A percentile compares a stretch with the other conserved stretches of the same genome.
Conservation (phyloP, 1,140 invertebrate genomes). For the Trissolcus basalis region DNA sequence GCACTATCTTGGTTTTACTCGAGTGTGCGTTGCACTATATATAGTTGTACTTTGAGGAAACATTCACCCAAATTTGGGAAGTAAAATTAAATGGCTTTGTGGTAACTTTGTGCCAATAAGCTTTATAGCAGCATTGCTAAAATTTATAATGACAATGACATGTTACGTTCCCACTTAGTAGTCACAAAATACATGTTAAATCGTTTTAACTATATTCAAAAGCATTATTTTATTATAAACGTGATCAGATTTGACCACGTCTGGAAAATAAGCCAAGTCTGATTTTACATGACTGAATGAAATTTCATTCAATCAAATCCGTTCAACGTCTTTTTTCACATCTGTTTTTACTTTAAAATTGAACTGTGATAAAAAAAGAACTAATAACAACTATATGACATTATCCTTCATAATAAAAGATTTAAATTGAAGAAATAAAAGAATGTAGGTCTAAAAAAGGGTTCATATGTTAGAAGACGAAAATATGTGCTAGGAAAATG, state of each 20-base stretch:
- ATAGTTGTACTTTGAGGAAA: constrained; percentile 15
- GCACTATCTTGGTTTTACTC: constrained; percentile 21
- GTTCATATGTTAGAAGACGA: not conserved
- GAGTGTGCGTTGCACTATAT: constrained; percentile 12
- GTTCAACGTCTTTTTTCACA: no score
- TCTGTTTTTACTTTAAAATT: no score
- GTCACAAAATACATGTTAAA: not conserved
- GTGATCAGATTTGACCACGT: no score
- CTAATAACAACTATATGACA: no score
- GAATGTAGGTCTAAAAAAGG: not conserved
- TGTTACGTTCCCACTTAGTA: not conserved
- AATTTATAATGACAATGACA: not conserved
- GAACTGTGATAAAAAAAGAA: no score
- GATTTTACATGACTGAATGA: no score
- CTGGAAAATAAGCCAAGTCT: no score
- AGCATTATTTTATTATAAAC: no score
- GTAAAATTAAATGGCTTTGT: constrained; percentile 27
- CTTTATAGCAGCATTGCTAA: constrained; percentile 3
- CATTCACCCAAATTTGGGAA: constrained; percentile 27
- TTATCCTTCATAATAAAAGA: no score
- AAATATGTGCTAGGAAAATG: constrained; percentile 1
- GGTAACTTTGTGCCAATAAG: constrained; percentile 16
- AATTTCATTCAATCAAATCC: no score
- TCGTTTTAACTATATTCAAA: not conserved
- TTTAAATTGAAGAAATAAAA: no score